A percentile compares a stretch with the other conserved stretches of the same genome.
phyloP scores from a whole-genome alignment of 2,797 vertebrate species.

The Manis pentadactyla region DNA sequence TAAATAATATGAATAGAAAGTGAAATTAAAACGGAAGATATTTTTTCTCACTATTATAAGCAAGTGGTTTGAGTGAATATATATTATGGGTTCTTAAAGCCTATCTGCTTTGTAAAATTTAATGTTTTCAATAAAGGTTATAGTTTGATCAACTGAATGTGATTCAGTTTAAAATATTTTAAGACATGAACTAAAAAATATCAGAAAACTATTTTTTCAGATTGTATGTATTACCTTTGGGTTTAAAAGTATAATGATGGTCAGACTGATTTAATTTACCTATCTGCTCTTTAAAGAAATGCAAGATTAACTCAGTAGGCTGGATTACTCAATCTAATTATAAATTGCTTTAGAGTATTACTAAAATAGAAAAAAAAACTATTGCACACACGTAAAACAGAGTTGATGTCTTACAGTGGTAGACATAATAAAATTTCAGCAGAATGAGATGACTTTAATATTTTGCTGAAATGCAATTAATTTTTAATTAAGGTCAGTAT shows the following conservation, averaged over 20 bases:
- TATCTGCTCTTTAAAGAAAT: neutral
- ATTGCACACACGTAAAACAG: neutral
- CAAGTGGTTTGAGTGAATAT: neutral
- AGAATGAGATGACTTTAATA: neutral
- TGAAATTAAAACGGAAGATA: neutral
- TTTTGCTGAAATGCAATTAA: conserved; percentile 25
- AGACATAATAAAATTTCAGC: neutral
- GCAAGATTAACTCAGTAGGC: neutral
- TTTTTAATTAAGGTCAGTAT: conserved; percentile 13
- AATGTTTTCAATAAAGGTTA: neutral
- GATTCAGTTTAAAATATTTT: neutral
- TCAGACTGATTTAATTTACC: neutral
- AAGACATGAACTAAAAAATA: neutral
- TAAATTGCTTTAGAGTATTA: neutral
- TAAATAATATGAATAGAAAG: neutral
- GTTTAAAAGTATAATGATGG: neutral
- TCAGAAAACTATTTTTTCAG: neutral
- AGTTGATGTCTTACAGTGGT: neutral
- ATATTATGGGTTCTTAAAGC: neutral
- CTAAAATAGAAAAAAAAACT: neutral
- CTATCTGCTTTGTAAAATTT: neutral
- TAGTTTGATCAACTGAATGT: neutral
- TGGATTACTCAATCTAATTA: neutral
- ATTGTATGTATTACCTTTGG: neutral
- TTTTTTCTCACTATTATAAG: neutral